These are phyloP conservation scores for Aptenodytes forsteri DNA, from an alignment of 2,113 vertebrate genomes.

Conservation along the genomic window DNA sequence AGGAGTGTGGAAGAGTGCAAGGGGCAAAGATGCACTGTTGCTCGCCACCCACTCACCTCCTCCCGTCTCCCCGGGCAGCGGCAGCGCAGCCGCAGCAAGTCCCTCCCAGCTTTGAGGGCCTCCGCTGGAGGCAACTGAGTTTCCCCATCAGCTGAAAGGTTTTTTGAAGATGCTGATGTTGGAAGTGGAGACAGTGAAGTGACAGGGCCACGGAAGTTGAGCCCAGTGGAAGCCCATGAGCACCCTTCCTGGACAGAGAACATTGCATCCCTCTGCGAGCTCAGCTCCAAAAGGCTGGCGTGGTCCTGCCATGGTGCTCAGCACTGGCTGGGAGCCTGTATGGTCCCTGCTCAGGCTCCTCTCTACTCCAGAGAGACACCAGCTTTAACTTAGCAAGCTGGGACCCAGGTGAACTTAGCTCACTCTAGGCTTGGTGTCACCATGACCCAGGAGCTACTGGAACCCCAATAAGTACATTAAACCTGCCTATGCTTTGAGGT, in stretches of 20 bases:
- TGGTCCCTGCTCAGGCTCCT: background rate
- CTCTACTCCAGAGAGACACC: background rate
- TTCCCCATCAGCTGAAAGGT: background rate
- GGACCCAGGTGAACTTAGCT: background rate
- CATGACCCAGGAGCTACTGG: background rate
- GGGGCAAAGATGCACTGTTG: background rate
- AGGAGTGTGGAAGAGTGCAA: background rate
- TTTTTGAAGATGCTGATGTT: background rate
- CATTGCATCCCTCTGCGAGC: background rate
- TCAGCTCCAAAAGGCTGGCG: fast-evolving
- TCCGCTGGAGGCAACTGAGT: background rate
- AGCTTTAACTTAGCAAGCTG: background rate
- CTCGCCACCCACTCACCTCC: fast-evolving
- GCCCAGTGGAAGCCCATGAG: background rate
- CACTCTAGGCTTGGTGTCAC: background rate
- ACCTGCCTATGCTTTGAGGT: background rate
- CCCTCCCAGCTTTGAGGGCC: background rate
- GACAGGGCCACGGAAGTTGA: background rate
- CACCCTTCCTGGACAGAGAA: background rate
- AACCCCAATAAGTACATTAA: background rate
- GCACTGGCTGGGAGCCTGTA: background rate
- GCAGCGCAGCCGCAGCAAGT: background rate
- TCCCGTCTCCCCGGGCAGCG: background rate
- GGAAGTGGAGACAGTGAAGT: background rate
- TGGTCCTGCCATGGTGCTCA: background rate